These are phyloP conservation scores for Heliconius hermathena DNA, from an alignment of 1,140 invertebrate species.

Conservation along the genomic window DNA sequence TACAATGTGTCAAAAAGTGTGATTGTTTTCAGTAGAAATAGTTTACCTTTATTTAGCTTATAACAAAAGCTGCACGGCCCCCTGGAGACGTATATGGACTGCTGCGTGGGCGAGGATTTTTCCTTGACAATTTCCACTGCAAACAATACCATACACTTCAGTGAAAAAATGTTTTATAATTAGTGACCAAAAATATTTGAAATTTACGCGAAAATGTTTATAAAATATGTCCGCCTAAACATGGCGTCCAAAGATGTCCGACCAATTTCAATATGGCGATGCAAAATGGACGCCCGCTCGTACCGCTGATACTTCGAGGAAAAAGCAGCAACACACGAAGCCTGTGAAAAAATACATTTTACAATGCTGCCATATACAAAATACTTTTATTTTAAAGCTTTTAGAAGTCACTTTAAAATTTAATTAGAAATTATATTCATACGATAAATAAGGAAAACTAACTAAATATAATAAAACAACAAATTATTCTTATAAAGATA, in stretches of 20 bases:
- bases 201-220: slow-evolving; percentile 83
- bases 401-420: not conserved
- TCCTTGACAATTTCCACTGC: slow-evolving; percentile 60
- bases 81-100: slow-evolving; percentile 74
- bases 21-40: slow-evolving; percentile 76
- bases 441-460: not conserved
- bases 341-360: slow-evolving; percentile 43
- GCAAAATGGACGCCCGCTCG: slow-evolving; percentile 79
- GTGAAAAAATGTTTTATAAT: slow-evolving; percentile 80
- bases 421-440: not conserved
- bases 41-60: slow-evolving; percentile 81
- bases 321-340: slow-evolving; percentile 52
- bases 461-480: not conserved
- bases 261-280: slow-evolving; percentile 82
- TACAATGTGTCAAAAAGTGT: slow-evolving; percentile 76
- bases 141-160: slow-evolving; percentile 67
- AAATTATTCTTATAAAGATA: too few species aligned
- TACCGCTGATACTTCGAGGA: slow-evolving; percentile 57
- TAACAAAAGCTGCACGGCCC: slow-evolving; percentile 79
- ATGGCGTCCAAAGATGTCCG: slow-evolving; percentile 83
- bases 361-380: slow-evolving; percentile 52
- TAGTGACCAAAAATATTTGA: slow-evolving; percentile 79
- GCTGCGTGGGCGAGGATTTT: slow-evolving; percentile 71
- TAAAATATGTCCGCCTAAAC: slow-evolving; percentile 83
- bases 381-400: slow-evolving; percentile 2